Percentiles rank a stretch among this genome's conserved stretches.
phyloP scores from a whole-genome alignment of 2,888 invertebrate species.

The Tetranychus piercei region DNA sequence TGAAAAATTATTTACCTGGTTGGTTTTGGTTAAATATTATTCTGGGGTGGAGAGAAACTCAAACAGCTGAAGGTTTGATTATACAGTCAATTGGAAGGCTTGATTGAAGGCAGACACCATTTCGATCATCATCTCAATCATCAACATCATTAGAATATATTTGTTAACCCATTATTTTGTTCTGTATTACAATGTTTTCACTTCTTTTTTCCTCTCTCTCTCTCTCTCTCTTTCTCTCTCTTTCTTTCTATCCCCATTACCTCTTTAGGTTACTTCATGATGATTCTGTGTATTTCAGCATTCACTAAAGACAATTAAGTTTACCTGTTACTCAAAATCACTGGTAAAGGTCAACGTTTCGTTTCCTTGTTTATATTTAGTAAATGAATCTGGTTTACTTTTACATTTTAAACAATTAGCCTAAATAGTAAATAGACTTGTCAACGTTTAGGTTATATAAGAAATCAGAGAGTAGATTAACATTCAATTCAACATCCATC shows the following conservation, averaged over 20 bases:
- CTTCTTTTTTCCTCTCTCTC: conserved; percentile 4
- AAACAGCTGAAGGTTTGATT: neutral
- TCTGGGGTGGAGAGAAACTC: neutral
- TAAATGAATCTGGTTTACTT: neutral
- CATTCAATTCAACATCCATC: too few species aligned
- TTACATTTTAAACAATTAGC: neutral
- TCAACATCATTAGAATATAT: neutral
- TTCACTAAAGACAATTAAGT: neutral
- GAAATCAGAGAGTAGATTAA: too few species aligned
- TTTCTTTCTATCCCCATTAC: neutral
- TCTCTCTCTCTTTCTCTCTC: neutral
- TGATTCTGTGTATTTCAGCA: neutral
- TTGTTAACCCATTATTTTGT: neutral
- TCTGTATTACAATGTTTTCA: neutral
- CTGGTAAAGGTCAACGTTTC: neutral
- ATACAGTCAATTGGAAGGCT: neutral
- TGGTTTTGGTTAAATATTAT: neutral
- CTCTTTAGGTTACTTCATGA: neutral
- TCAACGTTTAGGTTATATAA: neutral
- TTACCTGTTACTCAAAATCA: neutral
- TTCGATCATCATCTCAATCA: neutral
- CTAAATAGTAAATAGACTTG: neutral
- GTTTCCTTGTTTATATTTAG: conserved; percentile 1
- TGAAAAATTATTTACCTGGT: neutral
- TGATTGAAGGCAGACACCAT: neutral